A percentile compares a stretch with the other conserved stretches of the same genome.
Conservation (phyloP, 2,888 invertebrate genomes). For the Caenorhabditis wallacei region DNA sequence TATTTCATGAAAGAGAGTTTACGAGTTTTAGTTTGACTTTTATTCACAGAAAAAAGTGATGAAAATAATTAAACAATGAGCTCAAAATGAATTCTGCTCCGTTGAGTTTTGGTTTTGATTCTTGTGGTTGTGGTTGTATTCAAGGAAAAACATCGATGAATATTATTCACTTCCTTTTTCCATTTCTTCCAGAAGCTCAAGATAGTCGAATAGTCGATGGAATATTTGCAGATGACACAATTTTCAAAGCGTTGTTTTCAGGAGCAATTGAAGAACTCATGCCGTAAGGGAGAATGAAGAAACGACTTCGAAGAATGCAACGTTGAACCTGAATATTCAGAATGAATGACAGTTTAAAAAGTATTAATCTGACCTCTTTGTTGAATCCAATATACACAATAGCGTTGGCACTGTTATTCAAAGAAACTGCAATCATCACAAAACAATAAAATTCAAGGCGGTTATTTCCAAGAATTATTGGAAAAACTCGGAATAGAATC, state of each 20-base stretch:
- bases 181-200: no score
- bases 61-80: no score
- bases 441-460: constrained; percentile 51
- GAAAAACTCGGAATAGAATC: constrained; percentile 67
- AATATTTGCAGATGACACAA: constrained; percentile 33
- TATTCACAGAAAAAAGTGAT: no score
- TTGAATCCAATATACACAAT: constrained; percentile 63
- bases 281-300: constrained; percentile 18
- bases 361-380: constrained; percentile 46
- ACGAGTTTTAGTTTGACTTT: no score
- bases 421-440: constrained; percentile 57
- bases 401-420: constrained; percentile 66
- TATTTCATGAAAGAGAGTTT: no score
- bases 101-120: neutral
- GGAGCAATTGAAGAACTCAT: neutral
- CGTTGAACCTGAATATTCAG: constrained; percentile 7
- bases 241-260: constrained; percentile 15
- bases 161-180: no score
- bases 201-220: no score
- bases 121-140: no score
- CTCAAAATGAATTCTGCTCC: no score
- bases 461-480: constrained; percentile 45
- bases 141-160: no score
- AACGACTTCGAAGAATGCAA: constrained; percentile 39
- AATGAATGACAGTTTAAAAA: neutral